phyloP scores from a whole-genome alignment of 2,113 vertebrate genomes.

The Coregonus clupeaformis region DNA sequence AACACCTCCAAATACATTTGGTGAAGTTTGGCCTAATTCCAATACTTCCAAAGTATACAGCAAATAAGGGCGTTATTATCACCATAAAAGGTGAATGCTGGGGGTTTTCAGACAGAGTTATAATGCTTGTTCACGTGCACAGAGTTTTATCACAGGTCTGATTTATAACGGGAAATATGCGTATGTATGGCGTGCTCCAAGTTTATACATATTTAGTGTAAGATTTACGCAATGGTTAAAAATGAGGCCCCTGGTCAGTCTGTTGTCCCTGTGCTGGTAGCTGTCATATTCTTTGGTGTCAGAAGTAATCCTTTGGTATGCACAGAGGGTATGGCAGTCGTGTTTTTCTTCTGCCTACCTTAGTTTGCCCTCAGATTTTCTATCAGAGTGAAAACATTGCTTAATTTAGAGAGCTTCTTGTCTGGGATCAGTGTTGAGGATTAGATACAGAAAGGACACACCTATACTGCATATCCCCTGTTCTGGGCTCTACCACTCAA shows the following conservation, averaged over 20 bases:
- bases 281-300: conserved; percentile 11
- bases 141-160: background rate
- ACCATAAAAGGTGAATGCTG: too few relatives aligned
- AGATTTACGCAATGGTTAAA: too few relatives aligned
- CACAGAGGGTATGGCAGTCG: conserved; percentile 36
- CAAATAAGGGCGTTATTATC: too few relatives aligned
- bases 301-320: conserved; percentile 32
- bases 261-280: conserved; percentile 20
- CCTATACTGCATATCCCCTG: too few relatives aligned
- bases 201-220: too few relatives aligned
- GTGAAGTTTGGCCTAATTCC: too few relatives aligned
- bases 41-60: too few relatives aligned
- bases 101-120: too few relatives aligned
- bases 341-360: conserved; percentile 59
- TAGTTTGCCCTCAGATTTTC: conserved; percentile 44
- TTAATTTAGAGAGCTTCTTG: conserved; percentile 10
- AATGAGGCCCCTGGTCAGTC: conserved; percentile 10
- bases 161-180: too few relatives aligned
- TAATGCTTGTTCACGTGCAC: too few relatives aligned
- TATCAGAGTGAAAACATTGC: conserved; percentile 27
- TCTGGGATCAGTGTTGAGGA: conserved; percentile 7
- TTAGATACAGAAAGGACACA: background rate
- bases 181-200: too few relatives aligned
- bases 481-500: conserved; percentile 11
- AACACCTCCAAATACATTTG: too few relatives aligned